Conservation (phyloP, 2,888 invertebrate species). For the Parnassius smintheus region DNA sequence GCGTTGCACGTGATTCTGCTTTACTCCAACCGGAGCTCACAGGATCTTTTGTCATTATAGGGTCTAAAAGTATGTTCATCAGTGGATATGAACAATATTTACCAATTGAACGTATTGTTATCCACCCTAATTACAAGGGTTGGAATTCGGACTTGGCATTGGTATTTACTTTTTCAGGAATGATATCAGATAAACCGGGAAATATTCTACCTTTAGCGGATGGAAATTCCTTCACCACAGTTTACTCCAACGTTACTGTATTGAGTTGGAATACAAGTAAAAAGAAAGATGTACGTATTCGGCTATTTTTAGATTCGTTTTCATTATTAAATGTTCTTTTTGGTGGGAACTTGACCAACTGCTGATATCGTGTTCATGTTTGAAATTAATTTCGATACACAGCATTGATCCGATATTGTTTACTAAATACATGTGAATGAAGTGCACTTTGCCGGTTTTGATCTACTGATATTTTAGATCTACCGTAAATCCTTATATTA, state of each 20-base stretch:
- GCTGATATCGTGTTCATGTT: too few relatives aligned
- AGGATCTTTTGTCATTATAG: slow-evolving; percentile 58
- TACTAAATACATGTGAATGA: too few relatives aligned
- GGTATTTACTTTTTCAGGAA: slow-evolving; percentile 56
- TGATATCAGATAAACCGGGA: slow-evolving; percentile 58
- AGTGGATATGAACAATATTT: slow-evolving; percentile 60
- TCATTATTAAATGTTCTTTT: too few relatives aligned
- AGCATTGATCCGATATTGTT: too few relatives aligned
- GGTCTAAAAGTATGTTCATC: slow-evolving; percentile 56
- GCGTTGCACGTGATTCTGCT: slow-evolving; percentile 1
- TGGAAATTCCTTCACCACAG: slow-evolving; percentile 40
- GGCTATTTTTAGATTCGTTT: too few relatives aligned
- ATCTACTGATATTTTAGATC: too few relatives aligned
- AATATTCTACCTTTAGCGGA: slow-evolving; percentile 45
- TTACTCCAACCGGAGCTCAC: slow-evolving; percentile 48
- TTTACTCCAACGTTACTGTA: slow-evolving; percentile 51
- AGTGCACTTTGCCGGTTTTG: too few relatives aligned
- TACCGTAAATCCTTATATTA: too few relatives aligned
- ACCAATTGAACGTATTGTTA: slow-evolving; percentile 56
- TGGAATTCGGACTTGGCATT: slow-evolving; percentile 57
- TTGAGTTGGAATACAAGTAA: slow-evolving; percentile 52
- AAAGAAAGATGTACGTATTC: slow-evolving; percentile 30
- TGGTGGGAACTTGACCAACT: too few relatives aligned
- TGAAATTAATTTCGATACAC: too few relatives aligned
- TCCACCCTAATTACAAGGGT: slow-evolving; percentile 47